These are phyloP conservation scores for Axinella damicornis DNA, from an alignment of 37 sponge, comb jelly and placozoan species.

Conservation along the genomic window DNA sequence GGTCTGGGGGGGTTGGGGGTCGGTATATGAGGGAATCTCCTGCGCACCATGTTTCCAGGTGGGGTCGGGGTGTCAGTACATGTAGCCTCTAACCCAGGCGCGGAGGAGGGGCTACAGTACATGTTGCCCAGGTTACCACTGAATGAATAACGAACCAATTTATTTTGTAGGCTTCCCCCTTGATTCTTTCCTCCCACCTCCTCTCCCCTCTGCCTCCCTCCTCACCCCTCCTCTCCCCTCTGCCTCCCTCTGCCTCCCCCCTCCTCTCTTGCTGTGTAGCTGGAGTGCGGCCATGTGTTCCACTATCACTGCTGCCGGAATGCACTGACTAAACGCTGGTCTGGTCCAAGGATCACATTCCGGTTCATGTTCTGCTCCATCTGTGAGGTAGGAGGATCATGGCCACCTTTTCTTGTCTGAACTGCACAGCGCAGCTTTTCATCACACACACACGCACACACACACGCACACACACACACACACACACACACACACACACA, in stretches of 20 bases:
- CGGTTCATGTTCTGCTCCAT: conserved; percentile 97
- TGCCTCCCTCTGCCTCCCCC: background rate
- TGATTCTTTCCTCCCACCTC: background rate
- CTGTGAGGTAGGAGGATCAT: conserved; percentile 85
- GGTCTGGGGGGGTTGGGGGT: too few relatives aligned
- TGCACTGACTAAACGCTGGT: conserved; percentile 88
- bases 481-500: background rate
- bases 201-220: too few relatives aligned
- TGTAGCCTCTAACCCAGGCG: too few relatives aligned
- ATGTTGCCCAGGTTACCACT: too few relatives aligned
- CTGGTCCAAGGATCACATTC: conserved; percentile 95
- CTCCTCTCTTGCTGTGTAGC: conserved; percentile 37
- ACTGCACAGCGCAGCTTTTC: too few relatives aligned
- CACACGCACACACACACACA: background rate
- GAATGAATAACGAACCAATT: too few relatives aligned
- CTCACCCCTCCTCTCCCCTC: too few relatives aligned
- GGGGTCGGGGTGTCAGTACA: too few relatives aligned
- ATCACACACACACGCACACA: background rate
- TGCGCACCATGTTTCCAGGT: too few relatives aligned
- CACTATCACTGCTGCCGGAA: conserved; percentile 91
- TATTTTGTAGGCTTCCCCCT: background rate
- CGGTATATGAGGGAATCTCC: too few relatives aligned
- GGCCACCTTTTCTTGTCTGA: too few relatives aligned
- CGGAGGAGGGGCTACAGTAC: too few relatives aligned
- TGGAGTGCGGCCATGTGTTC: conserved; percentile 97